A percentile compares a stretch with the other conserved stretches of the same genome.
Conservation (phyloP, 92 coral and sea anemone species). For the Pocillopora grandis region DNA sequence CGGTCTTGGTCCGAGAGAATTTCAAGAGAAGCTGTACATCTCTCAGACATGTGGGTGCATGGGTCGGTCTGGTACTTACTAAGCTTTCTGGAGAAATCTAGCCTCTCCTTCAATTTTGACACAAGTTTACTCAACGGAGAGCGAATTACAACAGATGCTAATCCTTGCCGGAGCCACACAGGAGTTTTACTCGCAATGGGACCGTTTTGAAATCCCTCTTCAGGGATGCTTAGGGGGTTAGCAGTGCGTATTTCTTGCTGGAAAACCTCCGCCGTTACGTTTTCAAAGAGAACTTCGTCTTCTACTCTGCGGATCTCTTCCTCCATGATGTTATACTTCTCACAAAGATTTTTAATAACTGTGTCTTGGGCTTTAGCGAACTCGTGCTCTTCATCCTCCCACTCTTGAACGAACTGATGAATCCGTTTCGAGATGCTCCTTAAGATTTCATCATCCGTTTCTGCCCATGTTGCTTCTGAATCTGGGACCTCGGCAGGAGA, state of each 20-base stretch:
- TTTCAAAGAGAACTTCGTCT: not conserved
- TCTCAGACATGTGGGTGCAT: conserved; percentile 1
- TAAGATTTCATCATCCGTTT: conserved; percentile 7
- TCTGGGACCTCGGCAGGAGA: conserved; percentile 2
- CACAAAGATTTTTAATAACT: not conserved
- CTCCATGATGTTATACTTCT: conserved; percentile 10
- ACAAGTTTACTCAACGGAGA: not conserved
- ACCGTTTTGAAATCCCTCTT: not conserved
- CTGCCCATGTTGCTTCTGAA: conserved; percentile 1
- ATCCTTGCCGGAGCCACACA: conserved; percentile 22
- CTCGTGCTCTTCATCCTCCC: conserved; percentile 24
- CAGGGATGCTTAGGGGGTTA: not conserved
- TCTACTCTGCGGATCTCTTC: conserved; percentile 13
- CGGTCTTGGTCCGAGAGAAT: not conserved
- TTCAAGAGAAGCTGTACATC: not conserved
- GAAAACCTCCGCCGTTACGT: not conserved
- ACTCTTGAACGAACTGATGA: conserved; percentile 10
- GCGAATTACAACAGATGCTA: conserved; percentile 12
- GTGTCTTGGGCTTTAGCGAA: not conserved
- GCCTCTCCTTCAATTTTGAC: not conserved
- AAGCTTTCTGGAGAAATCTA: not conserved
- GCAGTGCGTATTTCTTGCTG: not conserved
- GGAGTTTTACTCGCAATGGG: not conserved
- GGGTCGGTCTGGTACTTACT: not conserved
- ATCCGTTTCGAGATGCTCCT: conserved; percentile 3